These are phyloP conservation scores for Cheilinus undulatus DNA, from an alignment of 2,113 vertebrate genomes.

Conservation along the genomic window DNA sequence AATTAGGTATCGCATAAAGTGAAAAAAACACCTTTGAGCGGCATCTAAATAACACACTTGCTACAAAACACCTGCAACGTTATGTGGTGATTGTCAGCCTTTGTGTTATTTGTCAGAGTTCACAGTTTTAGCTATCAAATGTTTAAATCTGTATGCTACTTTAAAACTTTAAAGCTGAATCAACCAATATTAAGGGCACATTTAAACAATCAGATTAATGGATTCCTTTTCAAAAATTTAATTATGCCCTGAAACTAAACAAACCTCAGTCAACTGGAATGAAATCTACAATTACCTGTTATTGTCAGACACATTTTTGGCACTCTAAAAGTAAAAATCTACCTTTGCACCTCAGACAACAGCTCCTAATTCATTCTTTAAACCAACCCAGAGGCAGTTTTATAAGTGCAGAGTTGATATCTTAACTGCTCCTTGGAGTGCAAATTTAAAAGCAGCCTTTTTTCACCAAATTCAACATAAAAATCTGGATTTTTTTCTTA, in stretches of 20 bases:
- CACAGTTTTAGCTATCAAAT: slow-evolving; percentile 12
- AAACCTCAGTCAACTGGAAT: not conserved
- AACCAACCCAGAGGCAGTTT: not conserved
- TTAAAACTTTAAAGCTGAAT: not conserved
- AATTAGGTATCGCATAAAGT: slow-evolving; percentile 22
- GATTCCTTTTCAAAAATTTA: not conserved
- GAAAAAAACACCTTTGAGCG: slow-evolving; percentile 9
- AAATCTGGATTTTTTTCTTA: no score
- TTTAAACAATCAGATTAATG: slow-evolving; percentile 20
- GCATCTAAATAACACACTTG: slow-evolving; percentile 17
- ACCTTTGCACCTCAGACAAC: not conserved
- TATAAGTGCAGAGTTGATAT: not conserved
- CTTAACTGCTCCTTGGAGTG: slow-evolving; percentile 36
- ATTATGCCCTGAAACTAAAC: not conserved
- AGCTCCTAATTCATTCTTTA: slow-evolving; percentile 12
- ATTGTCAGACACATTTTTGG: not conserved
- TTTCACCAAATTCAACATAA: no score
- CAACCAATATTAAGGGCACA: not conserved
- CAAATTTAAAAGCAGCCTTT: not conserved
- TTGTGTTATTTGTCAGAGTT: slow-evolving; percentile 28
- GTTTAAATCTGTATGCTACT: not conserved
- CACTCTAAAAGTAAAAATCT: not conserved
- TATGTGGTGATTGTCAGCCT: not conserved
- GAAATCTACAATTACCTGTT: not conserved
- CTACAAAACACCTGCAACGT: not conserved